Evolutionary conservation across 2,113 vertebrate genomes (phyloP), one percentile per base, ranked within the genome.

Genomic region (Hippotragus niger): DNA sequence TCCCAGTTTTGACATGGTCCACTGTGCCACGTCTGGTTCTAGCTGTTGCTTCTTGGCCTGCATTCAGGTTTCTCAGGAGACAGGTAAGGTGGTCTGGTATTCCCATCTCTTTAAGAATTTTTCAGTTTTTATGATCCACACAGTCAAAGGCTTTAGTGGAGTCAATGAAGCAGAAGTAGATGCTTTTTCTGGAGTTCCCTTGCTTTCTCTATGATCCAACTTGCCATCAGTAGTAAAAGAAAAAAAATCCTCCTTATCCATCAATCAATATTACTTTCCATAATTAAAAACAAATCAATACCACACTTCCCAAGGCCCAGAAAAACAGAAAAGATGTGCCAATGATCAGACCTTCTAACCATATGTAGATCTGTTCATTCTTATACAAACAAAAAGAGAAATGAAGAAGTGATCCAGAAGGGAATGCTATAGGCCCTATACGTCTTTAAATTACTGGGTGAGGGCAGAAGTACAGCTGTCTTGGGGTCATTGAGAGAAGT

Each of bases 381-480:
- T 50, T 1, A 45, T 10, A 17, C 50, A 21, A 71, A 57, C 25
- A 17, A 33, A 10, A 50, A 47, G 31, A 82, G 16, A 36, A 23
- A 47, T 17, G 45, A 36, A 9, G 36, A 58, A 13, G 71, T 4
- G 16, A 95, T 21, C 9, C 94, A 23, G 36, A 60, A 52, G 74
- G 36, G 40, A 67, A 80, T 88, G 55, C 50, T 82, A 5, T 0
- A 8, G 0, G 45, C 19, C 89, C 78, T 60, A 3, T 58, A 88
- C 17, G 80, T 57, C 71, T 50, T 25, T 6, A 33, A 8, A 3
- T 29, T 25, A 12, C 25, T 19, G 90, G 89, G 17, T 47, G 2
- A 0, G 0, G 82, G 92, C n/a, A 31, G 15, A 5, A 90, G 76
- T 45, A 9, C 19, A 55, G 82, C 62, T 27, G 23, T 29, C 8